phyloP scores from a whole-genome alignment of 2,113 vertebrate species.

The Recurvirostra avosetta region DNA sequence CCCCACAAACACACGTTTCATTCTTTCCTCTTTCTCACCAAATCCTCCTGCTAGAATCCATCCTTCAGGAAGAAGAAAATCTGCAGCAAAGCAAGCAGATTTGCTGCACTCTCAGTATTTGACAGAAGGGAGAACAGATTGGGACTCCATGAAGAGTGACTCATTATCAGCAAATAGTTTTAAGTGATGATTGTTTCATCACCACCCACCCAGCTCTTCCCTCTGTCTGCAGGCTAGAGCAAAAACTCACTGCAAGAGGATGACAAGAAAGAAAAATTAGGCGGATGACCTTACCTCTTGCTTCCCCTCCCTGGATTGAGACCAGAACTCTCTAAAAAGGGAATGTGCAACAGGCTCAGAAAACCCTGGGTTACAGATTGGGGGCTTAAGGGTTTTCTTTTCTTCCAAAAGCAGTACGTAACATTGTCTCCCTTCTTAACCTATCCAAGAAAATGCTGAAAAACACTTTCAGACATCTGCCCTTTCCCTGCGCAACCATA shows the following conservation, averaged over 20 bases:
- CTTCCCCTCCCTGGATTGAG: neutral
- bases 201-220: constrained; percentile 50
- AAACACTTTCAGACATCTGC: neutral
- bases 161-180: constrained; percentile 66
- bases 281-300: neutral
- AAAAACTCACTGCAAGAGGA: neutral
- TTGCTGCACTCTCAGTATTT: neutral
- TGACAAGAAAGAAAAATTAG: neutral
- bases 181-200: constrained; percentile 59
- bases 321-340: neutral
- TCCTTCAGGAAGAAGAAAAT: neutral
- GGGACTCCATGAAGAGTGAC: constrained; percentile 56
- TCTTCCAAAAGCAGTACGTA: neutral
- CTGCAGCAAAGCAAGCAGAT: constrained; percentile 16
- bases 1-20: neutral
- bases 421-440: neutral
- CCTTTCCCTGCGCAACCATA: constrained; percentile 44
- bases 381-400: neutral
- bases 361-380: neutral
- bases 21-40: neutral
- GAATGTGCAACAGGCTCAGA: neutral
- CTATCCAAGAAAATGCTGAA: neutral
- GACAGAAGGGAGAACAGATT: constrained; percentile 65
- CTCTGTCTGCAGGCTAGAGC: constrained; percentile 8
- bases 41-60: neutral